These are phyloP conservation scores for Probosciger aterrimus DNA, from an alignment of 2,113 vertebrate species.

Conservation along the genomic window DNA sequence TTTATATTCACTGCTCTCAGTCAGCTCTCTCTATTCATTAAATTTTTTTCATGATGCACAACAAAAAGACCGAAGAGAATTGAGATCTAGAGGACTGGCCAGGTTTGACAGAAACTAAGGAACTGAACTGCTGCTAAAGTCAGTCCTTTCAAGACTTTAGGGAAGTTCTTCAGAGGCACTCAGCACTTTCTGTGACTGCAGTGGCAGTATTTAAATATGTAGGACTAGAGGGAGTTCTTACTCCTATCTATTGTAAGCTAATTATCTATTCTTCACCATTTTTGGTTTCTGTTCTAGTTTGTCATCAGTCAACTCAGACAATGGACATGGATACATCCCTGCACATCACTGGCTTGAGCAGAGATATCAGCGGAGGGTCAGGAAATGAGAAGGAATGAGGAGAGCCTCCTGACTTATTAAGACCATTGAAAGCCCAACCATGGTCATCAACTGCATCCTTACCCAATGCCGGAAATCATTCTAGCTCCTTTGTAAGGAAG, in stretches of 20 bases:
- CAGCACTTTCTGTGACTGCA: not conserved
- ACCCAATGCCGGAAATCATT: not conserved
- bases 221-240: not conserved
- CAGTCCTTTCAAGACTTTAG: not conserved
- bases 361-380: not conserved
- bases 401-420: not conserved
- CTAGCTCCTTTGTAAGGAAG: not conserved
- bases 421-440: not conserved
- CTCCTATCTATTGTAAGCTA: too few relatives aligned
- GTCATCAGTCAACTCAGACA: not conserved
- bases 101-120: not conserved
- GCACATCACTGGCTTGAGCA: not conserved
- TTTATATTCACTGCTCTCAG: not conserved
- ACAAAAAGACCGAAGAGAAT: not conserved
- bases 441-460: not conserved
- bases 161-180: not conserved
- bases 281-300: not conserved
- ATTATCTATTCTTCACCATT: not conserved
- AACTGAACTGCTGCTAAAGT: not conserved
- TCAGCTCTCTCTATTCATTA: not conserved
- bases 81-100: not conserved
- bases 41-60: not conserved
- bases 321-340: not conserved
- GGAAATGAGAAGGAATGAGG: fast-evolving
- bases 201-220: not conserved